phyloP scores from a whole-genome alignment of 64 coral and sea anemone species.

The Actinia tenebrosa region DNA sequence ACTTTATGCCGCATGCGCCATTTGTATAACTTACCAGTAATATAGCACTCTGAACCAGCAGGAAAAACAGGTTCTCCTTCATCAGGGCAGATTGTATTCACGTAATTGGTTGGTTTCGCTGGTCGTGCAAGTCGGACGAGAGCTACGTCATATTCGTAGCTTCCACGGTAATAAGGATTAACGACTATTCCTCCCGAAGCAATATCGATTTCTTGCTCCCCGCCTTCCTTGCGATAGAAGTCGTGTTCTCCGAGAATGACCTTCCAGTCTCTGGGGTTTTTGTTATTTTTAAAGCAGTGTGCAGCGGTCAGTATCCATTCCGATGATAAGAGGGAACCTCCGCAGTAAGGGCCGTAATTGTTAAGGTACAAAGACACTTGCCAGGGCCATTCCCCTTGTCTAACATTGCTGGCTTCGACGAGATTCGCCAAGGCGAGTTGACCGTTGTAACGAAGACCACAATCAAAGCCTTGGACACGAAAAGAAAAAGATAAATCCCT shows the following conservation, averaged over 20 bases:
- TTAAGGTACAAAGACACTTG: constrained; percentile 28
- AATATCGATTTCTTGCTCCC: constrained; percentile 40
- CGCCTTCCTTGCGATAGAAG: constrained; percentile 28
- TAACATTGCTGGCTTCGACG: background rate
- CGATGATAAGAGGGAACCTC: constrained; percentile 21
- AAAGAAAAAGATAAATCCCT: background rate
- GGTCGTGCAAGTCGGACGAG: constrained; percentile 19
- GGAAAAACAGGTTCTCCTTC: constrained; percentile 21
- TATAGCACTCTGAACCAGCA: constrained; percentile 15
- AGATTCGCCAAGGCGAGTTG: background rate
- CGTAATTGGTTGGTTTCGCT: constrained; percentile 20
- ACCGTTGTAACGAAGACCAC: constrained; percentile 8
- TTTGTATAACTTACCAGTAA: constrained; percentile 6
- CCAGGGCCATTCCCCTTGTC: constrained; percentile 26
- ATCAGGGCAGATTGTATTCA: constrained; percentile 30
- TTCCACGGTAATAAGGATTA: constrained; percentile 19
- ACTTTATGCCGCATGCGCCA: too few species aligned
- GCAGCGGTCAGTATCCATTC: constrained; percentile 50
- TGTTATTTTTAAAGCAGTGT: constrained; percentile 22
- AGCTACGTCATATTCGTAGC: constrained; percentile 31
- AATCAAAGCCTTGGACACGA: constrained; percentile 15
- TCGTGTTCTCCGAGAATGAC: constrained; percentile 24
- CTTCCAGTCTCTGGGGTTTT: constrained; percentile 31
- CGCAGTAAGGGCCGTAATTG: constrained; percentile 24
- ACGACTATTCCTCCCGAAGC: constrained; percentile 1